Evolutionary conservation across 2,797 vertebrate genomes (phyloP).

Genomic region (Silurus aristotelis): DNA sequence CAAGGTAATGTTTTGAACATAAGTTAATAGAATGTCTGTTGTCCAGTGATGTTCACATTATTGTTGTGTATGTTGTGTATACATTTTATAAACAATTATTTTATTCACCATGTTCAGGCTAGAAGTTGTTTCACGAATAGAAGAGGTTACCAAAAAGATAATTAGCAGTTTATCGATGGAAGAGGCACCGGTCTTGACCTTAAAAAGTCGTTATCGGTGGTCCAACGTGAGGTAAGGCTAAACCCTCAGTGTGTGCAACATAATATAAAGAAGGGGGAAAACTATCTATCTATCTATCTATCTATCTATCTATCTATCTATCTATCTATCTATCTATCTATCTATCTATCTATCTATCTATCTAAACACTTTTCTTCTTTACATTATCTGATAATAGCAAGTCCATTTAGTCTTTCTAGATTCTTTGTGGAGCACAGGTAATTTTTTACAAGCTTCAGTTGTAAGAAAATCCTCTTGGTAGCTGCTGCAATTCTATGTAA

Average conservation of each 20-base stretch:
- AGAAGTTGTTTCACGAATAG: slow-evolving; percentile 83
- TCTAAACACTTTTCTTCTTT: too few relatives aligned
- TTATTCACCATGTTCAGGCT: slow-evolving; percentile 56
- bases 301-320: too few relatives aligned
- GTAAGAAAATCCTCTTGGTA: background rate
- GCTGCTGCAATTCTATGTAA: background rate
- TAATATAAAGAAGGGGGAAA: background rate
- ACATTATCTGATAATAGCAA: too few relatives aligned
- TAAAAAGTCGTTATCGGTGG: slow-evolving; percentile 85
- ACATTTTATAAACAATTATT: background rate
- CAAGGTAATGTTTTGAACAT: background rate
- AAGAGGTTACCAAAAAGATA: slow-evolving; percentile 82
- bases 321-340: too few relatives aligned
- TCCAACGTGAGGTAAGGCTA: slow-evolving; percentile 81
- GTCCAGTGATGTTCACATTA: background rate
- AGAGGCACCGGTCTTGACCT: slow-evolving; percentile 80
- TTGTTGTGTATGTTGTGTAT: background rate
- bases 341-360: too few relatives aligned
- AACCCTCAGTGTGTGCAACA: background rate
- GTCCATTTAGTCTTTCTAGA: too few relatives aligned
- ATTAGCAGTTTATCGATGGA: slow-evolving; percentile 79
- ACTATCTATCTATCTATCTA: too few relatives aligned
- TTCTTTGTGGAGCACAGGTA: too few relatives aligned
- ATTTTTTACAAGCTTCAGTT: slow-evolving; percentile 53
- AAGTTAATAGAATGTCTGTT: background rate